Conservation (phyloP, 2,797 vertebrate species). For the Coreius guichenoti region DNA sequence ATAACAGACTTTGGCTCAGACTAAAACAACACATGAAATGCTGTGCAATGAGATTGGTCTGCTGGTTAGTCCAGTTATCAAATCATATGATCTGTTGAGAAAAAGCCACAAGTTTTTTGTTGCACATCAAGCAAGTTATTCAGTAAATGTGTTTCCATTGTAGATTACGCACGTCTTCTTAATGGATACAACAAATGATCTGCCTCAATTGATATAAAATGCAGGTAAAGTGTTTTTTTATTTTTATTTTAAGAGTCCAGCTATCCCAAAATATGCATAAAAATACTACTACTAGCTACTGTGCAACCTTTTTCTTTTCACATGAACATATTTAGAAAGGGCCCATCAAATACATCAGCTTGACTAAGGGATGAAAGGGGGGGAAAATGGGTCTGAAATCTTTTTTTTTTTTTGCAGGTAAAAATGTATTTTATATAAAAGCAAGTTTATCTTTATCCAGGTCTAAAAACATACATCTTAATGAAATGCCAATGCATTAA, state of each 20-base stretch:
- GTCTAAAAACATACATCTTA: neutral
- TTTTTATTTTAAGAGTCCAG: too few species aligned
- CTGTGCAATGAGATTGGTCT: neutral
- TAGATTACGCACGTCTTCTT: too few species aligned
- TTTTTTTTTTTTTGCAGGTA: neutral
- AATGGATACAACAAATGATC: neutral
- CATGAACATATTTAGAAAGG: neutral
- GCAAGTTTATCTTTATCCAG: neutral
- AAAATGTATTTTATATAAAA: neutral
- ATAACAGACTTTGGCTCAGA: conserved; percentile 1
- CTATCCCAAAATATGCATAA: neutral
- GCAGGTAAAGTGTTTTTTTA: too few species aligned
- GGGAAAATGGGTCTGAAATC: neutral
- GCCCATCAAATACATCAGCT: neutral
- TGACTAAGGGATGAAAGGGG: neutral
- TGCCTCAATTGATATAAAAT: neutral
- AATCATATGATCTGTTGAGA: neutral
- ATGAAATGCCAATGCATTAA: neutral
- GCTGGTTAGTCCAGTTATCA: neutral
- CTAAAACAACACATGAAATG: neutral
- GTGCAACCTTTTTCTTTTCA: neutral
- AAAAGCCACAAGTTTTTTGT: neutral
- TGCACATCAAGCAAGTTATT: neutral
- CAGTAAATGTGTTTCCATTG: neutral
- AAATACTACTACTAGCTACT: neutral